These are phyloP conservation scores for Lasioglossum malachurum DNA, from an alignment of 2,888 invertebrate species.

Conservation along the genomic window DNA sequence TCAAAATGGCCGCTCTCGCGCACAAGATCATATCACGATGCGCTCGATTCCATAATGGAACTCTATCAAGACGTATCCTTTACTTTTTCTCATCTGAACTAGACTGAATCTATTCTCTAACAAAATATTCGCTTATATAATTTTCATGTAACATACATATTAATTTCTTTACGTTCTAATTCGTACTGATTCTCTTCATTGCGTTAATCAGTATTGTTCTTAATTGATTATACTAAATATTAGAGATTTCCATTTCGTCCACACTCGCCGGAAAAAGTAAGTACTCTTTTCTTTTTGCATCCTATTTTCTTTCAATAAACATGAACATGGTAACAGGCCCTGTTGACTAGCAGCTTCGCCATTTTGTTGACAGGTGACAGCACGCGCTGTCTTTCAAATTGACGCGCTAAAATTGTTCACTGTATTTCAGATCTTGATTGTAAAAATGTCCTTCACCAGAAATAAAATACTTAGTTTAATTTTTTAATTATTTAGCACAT, in stretches of 20 bases:
- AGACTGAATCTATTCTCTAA: background rate
- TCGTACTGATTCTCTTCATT: background rate
- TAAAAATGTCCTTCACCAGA: background rate
- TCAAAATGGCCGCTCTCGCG: constrained; percentile 75
- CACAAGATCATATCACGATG: constrained; percentile 63
- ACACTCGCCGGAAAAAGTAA: constrained; percentile 70
- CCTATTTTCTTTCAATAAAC: background rate
- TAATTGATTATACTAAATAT: constrained; percentile 19
- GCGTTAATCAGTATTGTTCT: constrained; percentile 33
- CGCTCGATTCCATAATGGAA: constrained; percentile 47
- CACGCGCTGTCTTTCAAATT: constrained; percentile 3
- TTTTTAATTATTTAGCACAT: background rate
- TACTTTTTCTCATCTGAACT: constrained; percentile 18
- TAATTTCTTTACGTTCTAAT: background rate
- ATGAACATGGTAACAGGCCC: background rate
- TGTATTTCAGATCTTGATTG: background rate
- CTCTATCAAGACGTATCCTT: constrained; percentile 79
- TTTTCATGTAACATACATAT: background rate
- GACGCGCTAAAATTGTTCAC: background rate
- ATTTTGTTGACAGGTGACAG: constrained; percentile 23
- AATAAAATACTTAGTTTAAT: background rate
- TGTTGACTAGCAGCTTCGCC: background rate
- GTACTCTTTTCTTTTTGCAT: constrained; percentile 39
- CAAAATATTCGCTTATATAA: background rate
- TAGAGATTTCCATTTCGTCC: constrained; percentile 74